Percentiles rank a stretch among this genome's conserved stretches.
phyloP scores from a whole-genome alignment of 2,113 vertebrate species.

The Tringa solitaria region DNA sequence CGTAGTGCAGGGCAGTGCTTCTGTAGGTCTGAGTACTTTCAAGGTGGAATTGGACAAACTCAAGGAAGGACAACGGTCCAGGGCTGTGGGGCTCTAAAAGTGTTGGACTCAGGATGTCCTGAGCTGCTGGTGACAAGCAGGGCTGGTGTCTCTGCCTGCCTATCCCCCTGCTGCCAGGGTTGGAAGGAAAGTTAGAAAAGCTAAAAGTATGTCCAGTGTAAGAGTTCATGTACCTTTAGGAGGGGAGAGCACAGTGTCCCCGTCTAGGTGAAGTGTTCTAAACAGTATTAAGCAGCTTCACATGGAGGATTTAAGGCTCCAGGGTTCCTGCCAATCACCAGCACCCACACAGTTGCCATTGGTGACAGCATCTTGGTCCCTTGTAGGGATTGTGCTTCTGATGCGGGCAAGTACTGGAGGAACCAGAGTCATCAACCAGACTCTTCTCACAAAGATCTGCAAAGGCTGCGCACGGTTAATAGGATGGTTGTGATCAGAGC shows the following conservation, averaged over 20 bases:
- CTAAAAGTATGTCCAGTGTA: not conserved
- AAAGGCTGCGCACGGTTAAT: rapidly evolving
- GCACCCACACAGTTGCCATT: rapidly evolving
- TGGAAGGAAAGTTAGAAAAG: not conserved
- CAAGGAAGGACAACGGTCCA: not conserved
- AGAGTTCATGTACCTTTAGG: not conserved
- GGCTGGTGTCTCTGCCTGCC: not conserved
- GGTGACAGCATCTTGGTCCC: not conserved
- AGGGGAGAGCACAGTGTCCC: not conserved
- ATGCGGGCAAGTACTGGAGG: not conserved
- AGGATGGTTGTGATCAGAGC: not conserved
- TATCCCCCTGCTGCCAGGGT: not conserved
- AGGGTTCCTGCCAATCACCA: not conserved
- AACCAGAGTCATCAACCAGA: rapidly evolving
- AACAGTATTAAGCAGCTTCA: not conserved
- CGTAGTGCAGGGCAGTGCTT: not conserved
- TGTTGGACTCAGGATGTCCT: not conserved
- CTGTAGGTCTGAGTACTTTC: not conserved
- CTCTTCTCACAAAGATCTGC: not conserved
- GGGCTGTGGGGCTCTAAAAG: not conserved
- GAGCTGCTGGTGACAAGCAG: not conserved
- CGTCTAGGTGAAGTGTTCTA: not conserved
- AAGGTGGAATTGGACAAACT: not conserved
- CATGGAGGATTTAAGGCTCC: not conserved
- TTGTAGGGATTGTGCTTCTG: not conserved